These are phyloP conservation scores for Tetramorium alpestre DNA, from an alignment of 1,140 invertebrate species.

Conservation along the genomic window DNA sequence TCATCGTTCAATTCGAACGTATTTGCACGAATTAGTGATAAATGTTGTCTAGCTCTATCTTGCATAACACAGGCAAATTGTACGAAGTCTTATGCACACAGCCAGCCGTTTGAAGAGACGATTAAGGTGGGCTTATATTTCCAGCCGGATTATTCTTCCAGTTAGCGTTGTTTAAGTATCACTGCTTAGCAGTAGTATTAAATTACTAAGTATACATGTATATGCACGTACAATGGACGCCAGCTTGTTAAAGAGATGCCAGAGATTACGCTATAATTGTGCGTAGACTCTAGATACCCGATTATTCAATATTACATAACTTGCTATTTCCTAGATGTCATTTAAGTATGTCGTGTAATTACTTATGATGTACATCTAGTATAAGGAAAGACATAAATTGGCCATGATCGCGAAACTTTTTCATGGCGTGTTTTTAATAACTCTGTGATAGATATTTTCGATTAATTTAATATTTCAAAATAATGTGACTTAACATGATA, in stretches of 20 bases:
- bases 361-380: background rate
- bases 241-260: constrained; percentile 35
- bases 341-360: constrained; percentile 23
- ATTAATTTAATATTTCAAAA: background rate
- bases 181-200: constrained; percentile 43
- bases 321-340: background rate
- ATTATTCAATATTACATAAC: constrained; percentile 42
- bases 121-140: constrained; percentile 46
- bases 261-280: constrained; percentile 24
- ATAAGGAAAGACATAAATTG: background rate
- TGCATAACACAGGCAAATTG: constrained; percentile 35
- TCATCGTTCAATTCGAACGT: background rate
- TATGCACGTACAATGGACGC: constrained; percentile 10
- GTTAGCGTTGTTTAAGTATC: constrained; percentile 51
- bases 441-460: background rate
- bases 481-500: background rate
- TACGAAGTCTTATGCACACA: constrained; percentile 18
- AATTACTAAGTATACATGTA: constrained; percentile 40
- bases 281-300: background rate
- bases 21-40: constrained; percentile 23
- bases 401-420: background rate
- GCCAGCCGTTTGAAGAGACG: constrained; percentile 24
- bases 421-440: background rate
- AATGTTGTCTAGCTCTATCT: constrained; percentile 19
- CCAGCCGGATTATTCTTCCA: constrained; percentile 45